phyloP scores from a whole-genome alignment of 2,113 vertebrate species.

The Vulpes lagopus region DNA sequence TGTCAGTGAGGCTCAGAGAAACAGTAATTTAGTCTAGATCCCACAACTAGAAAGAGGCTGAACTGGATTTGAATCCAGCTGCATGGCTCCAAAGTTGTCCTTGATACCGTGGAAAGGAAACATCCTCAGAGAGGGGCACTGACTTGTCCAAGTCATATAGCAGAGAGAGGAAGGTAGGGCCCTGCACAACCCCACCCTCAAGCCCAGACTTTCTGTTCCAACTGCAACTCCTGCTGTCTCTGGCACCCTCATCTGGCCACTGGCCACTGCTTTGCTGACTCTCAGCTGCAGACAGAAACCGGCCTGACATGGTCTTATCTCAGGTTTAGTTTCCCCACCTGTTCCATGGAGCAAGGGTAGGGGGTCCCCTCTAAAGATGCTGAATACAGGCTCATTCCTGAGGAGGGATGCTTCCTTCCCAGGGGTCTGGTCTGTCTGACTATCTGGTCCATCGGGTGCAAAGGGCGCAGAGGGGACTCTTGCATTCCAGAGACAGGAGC shows the following conservation, averaged over 20 bases:
- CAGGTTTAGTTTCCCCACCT: neutral
- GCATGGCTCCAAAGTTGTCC: neutral
- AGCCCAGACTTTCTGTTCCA: neutral
- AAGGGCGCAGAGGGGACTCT: neutral
- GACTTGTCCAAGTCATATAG: neutral
- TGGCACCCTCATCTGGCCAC: slow-evolving; percentile 65
- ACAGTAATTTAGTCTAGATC: neutral
- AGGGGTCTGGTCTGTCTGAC: neutral
- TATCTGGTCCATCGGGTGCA: neutral
- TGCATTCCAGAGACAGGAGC: neutral
- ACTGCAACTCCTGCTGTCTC: neutral
- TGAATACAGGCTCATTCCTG: neutral
- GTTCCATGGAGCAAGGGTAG: neutral
- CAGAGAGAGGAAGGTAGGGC: neutral
- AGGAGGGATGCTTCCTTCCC: neutral
- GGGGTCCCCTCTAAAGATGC: neutral
- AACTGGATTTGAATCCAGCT: neutral
- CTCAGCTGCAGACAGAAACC: neutral
- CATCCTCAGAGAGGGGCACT: neutral
- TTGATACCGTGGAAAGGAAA: neutral
- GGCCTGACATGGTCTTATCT: neutral
- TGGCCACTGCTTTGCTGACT: neutral
- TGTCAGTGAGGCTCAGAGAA: neutral
- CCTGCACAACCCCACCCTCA: neutral
- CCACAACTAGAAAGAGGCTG: neutral